phyloP scores from a whole-genome alignment of 2,888 invertebrate genomes.

The Cremastobaeus sp. region DNA sequence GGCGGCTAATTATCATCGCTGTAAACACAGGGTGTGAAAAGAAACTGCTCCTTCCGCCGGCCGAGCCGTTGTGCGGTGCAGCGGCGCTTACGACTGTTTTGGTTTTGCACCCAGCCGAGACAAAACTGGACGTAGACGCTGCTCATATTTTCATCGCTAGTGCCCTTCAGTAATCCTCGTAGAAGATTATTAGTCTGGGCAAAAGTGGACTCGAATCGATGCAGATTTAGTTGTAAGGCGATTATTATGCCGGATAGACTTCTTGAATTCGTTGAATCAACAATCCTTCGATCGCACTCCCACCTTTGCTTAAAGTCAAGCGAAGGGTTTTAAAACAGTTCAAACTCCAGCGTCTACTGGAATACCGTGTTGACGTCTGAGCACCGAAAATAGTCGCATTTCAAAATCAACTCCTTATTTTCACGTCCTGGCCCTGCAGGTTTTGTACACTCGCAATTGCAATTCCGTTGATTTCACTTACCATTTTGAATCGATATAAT shows the following conservation, averaged over 20 bases:
- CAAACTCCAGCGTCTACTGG: slow-evolving; percentile 19
- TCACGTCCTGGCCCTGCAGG: too few relatives aligned
- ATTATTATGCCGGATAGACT: slow-evolving; percentile 36
- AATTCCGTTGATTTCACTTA: not conserved
- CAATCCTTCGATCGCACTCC: slow-evolving; percentile 31
- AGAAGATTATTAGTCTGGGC: not conserved
- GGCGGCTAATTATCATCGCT: slow-evolving; percentile 22
- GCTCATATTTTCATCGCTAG: too few relatives aligned
- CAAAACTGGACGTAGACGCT: too few relatives aligned
- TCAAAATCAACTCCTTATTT: too few relatives aligned
- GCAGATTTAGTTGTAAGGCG: slow-evolving; percentile 6
- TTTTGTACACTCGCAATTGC: not conserved
- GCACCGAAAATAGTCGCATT: slow-evolving; percentile 12
- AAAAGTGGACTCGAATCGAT: slow-evolving; percentile 13
- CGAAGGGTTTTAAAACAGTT: slow-evolving; percentile 22
- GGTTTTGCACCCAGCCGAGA: too few relatives aligned
- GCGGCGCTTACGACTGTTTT: too few relatives aligned
- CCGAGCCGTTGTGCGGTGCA: too few relatives aligned
- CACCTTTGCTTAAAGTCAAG: slow-evolving; percentile 15
- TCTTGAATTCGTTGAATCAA: slow-evolving; percentile 35
- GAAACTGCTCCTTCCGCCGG: too few relatives aligned
- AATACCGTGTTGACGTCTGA: slow-evolving; percentile 14
- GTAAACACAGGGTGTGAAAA: too few relatives aligned
- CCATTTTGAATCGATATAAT: not conserved
- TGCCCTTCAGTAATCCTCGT: too few relatives aligned